A percentile compares a stretch with the other conserved stretches of the same genome.
These are phyloP conservation scores for Sebastes diploproa DNA, from an alignment of 2,797 vertebrate genomes.

Conservation along the genomic window DNA sequence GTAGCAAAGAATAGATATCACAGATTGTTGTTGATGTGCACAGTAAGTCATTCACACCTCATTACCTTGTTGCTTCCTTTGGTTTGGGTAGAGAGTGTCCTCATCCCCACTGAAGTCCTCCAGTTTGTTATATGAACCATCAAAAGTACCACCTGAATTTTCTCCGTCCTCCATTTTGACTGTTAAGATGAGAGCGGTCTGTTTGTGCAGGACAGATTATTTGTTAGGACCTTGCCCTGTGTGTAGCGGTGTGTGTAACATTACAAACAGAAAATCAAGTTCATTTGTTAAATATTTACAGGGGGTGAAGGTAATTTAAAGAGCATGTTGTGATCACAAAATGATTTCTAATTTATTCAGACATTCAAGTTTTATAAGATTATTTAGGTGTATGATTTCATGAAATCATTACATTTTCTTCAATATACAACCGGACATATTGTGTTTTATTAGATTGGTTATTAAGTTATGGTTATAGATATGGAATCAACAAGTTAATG, in stretches of 20 bases:
- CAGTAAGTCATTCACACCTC: background rate
- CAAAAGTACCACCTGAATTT: background rate
- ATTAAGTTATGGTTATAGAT: background rate
- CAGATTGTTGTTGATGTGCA: background rate
- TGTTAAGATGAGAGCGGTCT: background rate
- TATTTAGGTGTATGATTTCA: background rate
- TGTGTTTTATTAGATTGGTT: background rate
- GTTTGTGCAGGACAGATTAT: conserved; percentile 19
- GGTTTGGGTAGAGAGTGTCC: conserved; percentile 12
- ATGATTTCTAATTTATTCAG: background rate
- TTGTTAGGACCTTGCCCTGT: conserved; percentile 71
- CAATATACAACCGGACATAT: background rate
- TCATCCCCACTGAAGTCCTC: conserved; percentile 47
- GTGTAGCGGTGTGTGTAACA: conserved; percentile 5
- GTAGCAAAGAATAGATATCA: background rate
- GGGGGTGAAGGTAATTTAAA: background rate
- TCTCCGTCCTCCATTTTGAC: conserved; percentile 61
- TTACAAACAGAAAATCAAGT: conserved; percentile 53
- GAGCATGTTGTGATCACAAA: background rate
- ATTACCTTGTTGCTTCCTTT: conserved; percentile 59
- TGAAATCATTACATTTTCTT: background rate
- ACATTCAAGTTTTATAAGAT: background rate
- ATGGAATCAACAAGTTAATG: background rate
- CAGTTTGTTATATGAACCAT: conserved; percentile 48
- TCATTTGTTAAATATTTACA: conserved; percentile 72